These are phyloP conservation scores for Typhlichthys subterraneus DNA, from an alignment of 2,797 vertebrate genomes.

Conservation along the genomic window DNA sequence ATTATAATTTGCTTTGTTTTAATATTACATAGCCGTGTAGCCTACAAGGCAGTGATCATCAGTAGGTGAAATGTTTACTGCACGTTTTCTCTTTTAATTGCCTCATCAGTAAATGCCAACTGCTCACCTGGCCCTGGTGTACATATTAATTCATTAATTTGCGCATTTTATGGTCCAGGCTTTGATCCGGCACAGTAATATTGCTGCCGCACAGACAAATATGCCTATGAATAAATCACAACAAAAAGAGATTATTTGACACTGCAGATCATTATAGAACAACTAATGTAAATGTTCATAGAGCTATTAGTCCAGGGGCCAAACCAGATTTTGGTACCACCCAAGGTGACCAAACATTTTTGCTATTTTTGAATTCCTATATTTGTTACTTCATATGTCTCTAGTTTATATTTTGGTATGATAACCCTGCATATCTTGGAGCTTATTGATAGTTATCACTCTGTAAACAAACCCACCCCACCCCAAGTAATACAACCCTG, in stretches of 20 bases:
- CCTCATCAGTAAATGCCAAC: conserved; percentile 77
- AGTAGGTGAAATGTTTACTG: too few relatives aligned
- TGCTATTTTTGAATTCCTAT: too few relatives aligned
- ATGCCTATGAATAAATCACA: conserved; percentile 68
- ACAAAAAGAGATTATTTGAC: conserved; percentile 56
- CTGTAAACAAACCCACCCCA: too few relatives aligned
- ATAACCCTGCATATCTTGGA: too few relatives aligned
- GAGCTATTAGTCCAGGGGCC: neutral
- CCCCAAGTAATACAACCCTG: too few relatives aligned
- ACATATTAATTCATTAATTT: conserved; percentile 71
- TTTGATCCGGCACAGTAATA: conserved; percentile 47
- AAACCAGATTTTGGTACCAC: too few relatives aligned
- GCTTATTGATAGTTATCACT: too few relatives aligned
- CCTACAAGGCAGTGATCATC: too few relatives aligned
- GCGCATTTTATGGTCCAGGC: conserved; percentile 62
- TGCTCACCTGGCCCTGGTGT: conserved; percentile 56
- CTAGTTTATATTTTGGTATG: too few relatives aligned
- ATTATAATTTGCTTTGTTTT: neutral
- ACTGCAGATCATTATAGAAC: conserved; percentile 28
- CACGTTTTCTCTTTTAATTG: conserved; percentile 38
- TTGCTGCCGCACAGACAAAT: conserved; percentile 61
- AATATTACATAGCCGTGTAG: too few relatives aligned
- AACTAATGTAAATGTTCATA: conserved; percentile 25
- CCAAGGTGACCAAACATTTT: too few relatives aligned
- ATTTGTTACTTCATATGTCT: too few relatives aligned